Evolutionary conservation across 2,888 invertebrate species (phyloP), one percentile per base, ranked within the genome.

Genomic region (Boloria euphrosyne): DNA sequence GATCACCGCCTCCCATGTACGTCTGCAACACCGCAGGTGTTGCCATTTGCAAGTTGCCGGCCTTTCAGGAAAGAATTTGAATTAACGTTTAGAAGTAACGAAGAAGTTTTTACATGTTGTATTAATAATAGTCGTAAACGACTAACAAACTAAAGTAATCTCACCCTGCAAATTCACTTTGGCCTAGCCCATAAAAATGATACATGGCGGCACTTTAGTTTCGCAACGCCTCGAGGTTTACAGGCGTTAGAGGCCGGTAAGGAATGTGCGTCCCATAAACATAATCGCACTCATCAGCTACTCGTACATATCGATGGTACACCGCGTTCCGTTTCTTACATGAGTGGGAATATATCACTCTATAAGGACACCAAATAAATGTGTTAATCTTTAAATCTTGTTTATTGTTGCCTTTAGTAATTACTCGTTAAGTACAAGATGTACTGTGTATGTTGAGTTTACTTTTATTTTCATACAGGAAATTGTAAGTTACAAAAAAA

Each of bases 131-230:
- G 49, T 18, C 46, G 84, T 86, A 88, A 89, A 89, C 83, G 84
- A 81, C 84, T 83, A 82, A 87, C 87, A 85, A 84, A 84, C 84
- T 81, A 84, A 76, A 85, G 83, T 86, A 89, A 91, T 90, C 89
- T 86, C 79, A 76, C 82, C 79, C 84, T 82, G 83, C 85, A 87
- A 89, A 90, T 90, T 91, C 90, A 90, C 90, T 90, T 91, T 89
- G 81, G 85, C 82, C 76, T 74, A 73, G 77, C 82, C 84, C 78
- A 87, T 91, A 90, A 90, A 90, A 89, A 88, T 90, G 89, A 90
- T 88, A 90, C 83, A 90, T 89, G 69, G 81, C 73, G 73, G 80
- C 79, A 85, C 83, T 88, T 85, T 80, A 76, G 78, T 75, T 73
- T 76, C 76, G 79, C 75, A 82, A 80, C 80, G 83, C 84, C 84